Evolutionary conservation across 2,888 invertebrate genomes (phyloP).

Genomic region (Epiblema foenella): DNA sequence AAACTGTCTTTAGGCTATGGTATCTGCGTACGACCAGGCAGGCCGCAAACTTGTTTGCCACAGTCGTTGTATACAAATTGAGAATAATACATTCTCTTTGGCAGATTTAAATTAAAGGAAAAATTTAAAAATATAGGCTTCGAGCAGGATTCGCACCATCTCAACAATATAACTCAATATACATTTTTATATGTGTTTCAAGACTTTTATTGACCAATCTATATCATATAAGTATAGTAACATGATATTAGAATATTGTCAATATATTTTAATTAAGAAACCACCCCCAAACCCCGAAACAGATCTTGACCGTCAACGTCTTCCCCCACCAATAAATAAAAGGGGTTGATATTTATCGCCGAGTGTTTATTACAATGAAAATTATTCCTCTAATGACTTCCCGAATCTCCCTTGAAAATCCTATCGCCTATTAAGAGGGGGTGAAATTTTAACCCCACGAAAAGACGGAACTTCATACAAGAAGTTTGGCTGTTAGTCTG

Average conservation of each 20-base stretch:
- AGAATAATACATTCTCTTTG: no score
- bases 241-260: slow-evolving; percentile 8
- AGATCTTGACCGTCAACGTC: slow-evolving; percentile 45
- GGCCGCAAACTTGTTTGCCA: no score
- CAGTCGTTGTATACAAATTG: no score
- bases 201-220: no score
- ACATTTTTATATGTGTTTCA: no score
- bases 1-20: no score
- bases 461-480: slow-evolving; percentile 56
- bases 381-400: slow-evolving; percentile 84
- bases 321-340: slow-evolving; percentile 67
- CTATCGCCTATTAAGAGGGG: slow-evolving; percentile 83
- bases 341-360: slow-evolving; percentile 82
- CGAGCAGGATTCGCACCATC: no score
- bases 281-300: slow-evolving; percentile 28
- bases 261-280: slow-evolving; percentile 29
- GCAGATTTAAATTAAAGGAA: no score
- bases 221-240: background rate
- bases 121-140: no score
- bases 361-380: slow-evolving; percentile 83
- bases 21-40: no score
- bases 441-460: slow-evolving; percentile 67
- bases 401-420: slow-evolving; percentile 80
- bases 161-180: no score
- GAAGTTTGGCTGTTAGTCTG: background rate